Conservation (phyloP, 2,888 invertebrate species). For the Drosophila kokeensis region DNA sequence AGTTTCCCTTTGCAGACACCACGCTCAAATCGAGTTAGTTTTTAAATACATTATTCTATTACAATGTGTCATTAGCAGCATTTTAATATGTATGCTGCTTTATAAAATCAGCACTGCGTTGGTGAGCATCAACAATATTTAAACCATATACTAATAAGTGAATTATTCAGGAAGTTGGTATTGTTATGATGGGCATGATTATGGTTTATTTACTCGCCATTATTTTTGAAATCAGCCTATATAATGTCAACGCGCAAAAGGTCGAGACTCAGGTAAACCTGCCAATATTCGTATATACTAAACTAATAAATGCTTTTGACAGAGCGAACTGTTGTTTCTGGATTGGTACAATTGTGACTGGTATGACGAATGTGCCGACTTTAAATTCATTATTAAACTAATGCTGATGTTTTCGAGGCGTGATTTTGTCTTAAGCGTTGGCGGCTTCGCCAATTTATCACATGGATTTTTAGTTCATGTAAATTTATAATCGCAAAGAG, state of each 20-base stretch:
- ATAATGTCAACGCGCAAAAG: conserved; percentile 66
- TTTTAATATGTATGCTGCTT: conserved; percentile 75
- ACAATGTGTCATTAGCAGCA: conserved; percentile 67
- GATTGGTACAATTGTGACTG: conserved; percentile 78
- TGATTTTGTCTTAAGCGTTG: conserved; percentile 66
- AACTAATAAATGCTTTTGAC: neutral
- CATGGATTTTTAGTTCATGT: conserved; percentile 75
- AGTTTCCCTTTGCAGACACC: conserved; percentile 45
- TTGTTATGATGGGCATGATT: conserved; percentile 70
- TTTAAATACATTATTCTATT: conserved; percentile 73
- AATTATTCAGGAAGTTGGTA: conserved; percentile 54
- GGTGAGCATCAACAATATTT: conserved; percentile 42
- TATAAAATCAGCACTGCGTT: conserved; percentile 72
- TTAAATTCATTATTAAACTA: conserved; percentile 69
- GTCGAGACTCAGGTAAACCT: conserved; percentile 60
- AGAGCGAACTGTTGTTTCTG: conserved; percentile 72
- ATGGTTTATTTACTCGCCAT: conserved; percentile 64
- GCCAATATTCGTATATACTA: neutral
- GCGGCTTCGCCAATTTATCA: conserved; percentile 77
- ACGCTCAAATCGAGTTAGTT: conserved; percentile 57
- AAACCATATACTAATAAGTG: neutral
- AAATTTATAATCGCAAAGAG: neutral
- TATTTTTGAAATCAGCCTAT: conserved; percentile 63
- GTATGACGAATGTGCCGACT: conserved; percentile 78
- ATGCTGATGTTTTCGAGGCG: conserved; percentile 75